These are phyloP conservation scores for Eulimnadia texana DNA, from an alignment of 1,140 invertebrate species.

Conservation along the genomic window DNA sequence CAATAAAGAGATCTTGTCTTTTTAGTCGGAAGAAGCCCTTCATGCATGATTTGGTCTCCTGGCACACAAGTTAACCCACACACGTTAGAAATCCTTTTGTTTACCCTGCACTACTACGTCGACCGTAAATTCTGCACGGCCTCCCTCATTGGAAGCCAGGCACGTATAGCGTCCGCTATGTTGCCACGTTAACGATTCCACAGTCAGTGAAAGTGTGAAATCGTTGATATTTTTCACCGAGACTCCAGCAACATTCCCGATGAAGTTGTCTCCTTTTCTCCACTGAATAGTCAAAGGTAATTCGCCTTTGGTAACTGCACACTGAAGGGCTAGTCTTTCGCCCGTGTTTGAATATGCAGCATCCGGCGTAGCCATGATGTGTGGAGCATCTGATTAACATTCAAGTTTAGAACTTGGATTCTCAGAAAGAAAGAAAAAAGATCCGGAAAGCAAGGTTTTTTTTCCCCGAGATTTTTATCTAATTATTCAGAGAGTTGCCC, in stretches of 20 bases:
- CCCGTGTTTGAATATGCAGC: constrained; percentile 27
- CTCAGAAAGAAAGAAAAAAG: too few relatives aligned
- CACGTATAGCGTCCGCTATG: constrained; percentile 65
- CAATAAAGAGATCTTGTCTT: not conserved
- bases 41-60: not conserved
- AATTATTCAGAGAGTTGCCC: too few relatives aligned
- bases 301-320: constrained; percentile 61
- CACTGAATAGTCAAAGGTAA: constrained; percentile 56
- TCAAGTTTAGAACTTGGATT: too few relatives aligned
- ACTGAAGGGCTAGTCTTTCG: constrained; percentile 56
- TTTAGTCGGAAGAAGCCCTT: not conserved
- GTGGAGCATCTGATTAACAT: constrained; percentile 8
- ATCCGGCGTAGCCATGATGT: constrained; percentile 11
- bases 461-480: too few relatives aligned
- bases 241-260: constrained; percentile 32
- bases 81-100: not conserved
- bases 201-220: constrained; percentile 61
- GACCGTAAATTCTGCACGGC: constrained; percentile 12
- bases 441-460: too few relatives aligned
- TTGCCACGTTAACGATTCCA: constrained; percentile 56
- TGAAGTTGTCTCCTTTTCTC: constrained; percentile 53
- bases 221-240: constrained; percentile 44
- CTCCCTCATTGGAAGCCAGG: constrained; percentile 41
- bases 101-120: constrained; percentile 21
- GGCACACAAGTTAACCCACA: not conserved